phyloP scores from a whole-genome alignment of 1,140 invertebrate species.

The Metopolophium dirhodum region DNA sequence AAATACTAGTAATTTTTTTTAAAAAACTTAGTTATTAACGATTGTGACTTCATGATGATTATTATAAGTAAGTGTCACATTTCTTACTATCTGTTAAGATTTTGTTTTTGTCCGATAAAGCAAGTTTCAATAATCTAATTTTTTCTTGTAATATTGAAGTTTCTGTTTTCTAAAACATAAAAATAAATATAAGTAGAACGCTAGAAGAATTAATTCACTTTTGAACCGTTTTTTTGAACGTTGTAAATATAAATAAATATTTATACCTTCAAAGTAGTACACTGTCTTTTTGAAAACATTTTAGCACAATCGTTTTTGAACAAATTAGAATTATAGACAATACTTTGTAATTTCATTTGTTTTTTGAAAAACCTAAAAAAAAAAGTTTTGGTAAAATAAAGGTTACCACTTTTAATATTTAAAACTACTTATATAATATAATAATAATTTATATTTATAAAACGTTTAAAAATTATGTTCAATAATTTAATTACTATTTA shows the following conservation, averaged over 20 bases:
- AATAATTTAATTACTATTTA: too few relatives aligned
- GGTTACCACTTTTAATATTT: too few relatives aligned
- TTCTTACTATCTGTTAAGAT: conserved; percentile 67
- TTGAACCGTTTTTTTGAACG: background rate
- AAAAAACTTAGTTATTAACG: background rate
- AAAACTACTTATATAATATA: background rate
- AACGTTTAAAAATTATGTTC: too few relatives aligned
- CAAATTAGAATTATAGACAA: conserved; percentile 41
- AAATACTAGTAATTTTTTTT: background rate
- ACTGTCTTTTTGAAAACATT: conserved; percentile 55
- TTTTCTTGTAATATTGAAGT: conserved; percentile 71
- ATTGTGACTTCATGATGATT: background rate
- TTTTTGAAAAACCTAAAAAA: conserved; percentile 63
- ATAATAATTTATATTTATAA: background rate
- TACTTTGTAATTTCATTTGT: conserved; percentile 54
- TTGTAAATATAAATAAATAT: background rate
- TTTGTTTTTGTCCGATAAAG: conserved; percentile 71
- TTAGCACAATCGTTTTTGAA: conserved; percentile 58
- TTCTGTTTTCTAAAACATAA: conserved; percentile 64
- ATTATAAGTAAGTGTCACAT: too few relatives aligned
- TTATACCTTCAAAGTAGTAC: conserved; percentile 25
- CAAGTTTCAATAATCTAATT: conserved; percentile 68
- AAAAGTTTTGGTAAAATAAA: background rate
- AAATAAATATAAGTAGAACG: background rate
- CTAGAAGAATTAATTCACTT: background rate